Percentiles rank a stretch among this genome's conserved stretches.
Evolutionary conservation across 2,888 invertebrate genomes (phyloP).

Genomic region (Acanthosoma haemorrhoidale): DNA sequence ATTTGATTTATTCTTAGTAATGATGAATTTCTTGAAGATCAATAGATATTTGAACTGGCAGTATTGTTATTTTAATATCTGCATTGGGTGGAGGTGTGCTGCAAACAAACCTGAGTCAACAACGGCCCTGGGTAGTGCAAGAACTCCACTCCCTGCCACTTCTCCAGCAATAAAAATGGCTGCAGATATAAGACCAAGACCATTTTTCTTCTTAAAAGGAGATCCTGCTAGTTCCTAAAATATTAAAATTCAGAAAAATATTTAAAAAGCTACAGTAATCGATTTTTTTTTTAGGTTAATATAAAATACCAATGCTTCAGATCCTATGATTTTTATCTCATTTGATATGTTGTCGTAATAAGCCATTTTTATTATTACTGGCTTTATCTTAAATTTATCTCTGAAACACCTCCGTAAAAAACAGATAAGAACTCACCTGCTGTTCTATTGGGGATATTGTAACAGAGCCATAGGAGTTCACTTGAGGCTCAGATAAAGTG

Average conservation of each 20-base stretch:
- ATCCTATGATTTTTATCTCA: constrained; percentile 24
- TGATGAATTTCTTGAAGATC: too few relatives aligned
- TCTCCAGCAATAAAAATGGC: constrained; percentile 62
- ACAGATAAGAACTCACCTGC: constrained; percentile 26
- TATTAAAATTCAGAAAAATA: background rate
- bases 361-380: constrained; percentile 16
- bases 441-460: background rate
- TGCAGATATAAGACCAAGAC: constrained; percentile 51
- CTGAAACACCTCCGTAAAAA: background rate
- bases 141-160: constrained; percentile 67
- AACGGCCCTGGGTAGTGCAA: constrained; percentile 61
- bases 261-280: background rate
- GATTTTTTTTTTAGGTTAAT: background rate
- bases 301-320: background rate
- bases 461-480: constrained; percentile 5
- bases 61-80: too few relatives aligned
- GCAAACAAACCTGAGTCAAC: constrained; percentile 59
- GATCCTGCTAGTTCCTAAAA: background rate
- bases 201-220: constrained; percentile 40
- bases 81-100: too few relatives aligned
- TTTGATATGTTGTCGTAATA: constrained; percentile 24
- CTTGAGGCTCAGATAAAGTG: too few relatives aligned
- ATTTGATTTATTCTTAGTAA: too few relatives aligned
- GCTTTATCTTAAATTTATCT: background rate
- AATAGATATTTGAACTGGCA: too few relatives aligned